Base-by-base conservation (phyloP, 1,140 invertebrate genomes). In the Pantala flavescens region DNA sequence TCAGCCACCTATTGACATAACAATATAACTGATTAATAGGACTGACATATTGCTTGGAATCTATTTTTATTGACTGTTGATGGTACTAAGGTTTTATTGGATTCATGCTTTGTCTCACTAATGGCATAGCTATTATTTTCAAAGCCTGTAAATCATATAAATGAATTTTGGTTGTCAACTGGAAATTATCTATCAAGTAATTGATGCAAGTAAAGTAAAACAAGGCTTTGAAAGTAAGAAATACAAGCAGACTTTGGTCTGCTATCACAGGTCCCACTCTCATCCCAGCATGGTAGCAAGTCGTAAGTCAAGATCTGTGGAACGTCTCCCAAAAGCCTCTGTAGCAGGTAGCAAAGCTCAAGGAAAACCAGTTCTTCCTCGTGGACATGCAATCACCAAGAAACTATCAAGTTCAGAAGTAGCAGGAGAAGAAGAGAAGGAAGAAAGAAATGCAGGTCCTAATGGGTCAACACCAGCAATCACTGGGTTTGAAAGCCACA, bases 401-500 rank as follows among this genome's bases (percentile, higher is more conserved):
- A 43, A 71, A 43, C 71, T 36, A 19, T 5, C 12, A n/a, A 43
- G 74, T 21, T 43, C 28, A 24, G 71, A 76, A 70, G 49, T 24
- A 11, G 16, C 75, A 14, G 55, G 55, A 49, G 71, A 43, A 49
- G 71, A 74, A 63, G 55, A 28, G 0, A 43, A 74, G 14, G 63
- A 71, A 43, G 21, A 23, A 11, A 42, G 72, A 23, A 42, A 23
- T 43, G 23, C 24, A 73, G 28, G 72, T 75, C 77, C 80, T 36
- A 74, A 80, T 72, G 78, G 79, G 80, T 73, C 71, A 74, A 23
- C 78, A 82, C 94, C 93, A 81, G 88, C 91, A 77, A 83, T 90
- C 0, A 81, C 86, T 19, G 92, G 92, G 9, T 92, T 90, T 80
- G 92, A 96, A 81, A 81, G 87, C 72, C 91, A 93, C 80, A 82